Percentiles rank a stretch among this genome's conserved stretches.
phyloP scores from a whole-genome alignment of 1,140 invertebrate genomes.

The Orius insidiosus region DNA sequence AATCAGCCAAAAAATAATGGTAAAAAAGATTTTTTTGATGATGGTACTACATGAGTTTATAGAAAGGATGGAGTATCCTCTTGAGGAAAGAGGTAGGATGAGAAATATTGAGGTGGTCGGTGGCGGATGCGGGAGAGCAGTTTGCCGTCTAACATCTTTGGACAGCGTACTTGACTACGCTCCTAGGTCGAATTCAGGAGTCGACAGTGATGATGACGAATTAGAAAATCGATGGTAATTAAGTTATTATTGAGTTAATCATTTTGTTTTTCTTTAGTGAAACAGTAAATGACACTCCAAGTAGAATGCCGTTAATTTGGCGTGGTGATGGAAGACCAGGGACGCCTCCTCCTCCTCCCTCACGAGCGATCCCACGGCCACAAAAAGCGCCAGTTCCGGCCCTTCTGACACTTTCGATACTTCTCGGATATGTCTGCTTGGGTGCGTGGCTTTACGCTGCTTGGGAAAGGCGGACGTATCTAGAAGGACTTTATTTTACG shows the following conservation, averaged over 20 bases:
- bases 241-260: no score
- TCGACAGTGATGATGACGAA: conserved; percentile 8
- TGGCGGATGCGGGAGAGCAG: conserved; percentile 14
- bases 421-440: conserved; percentile 47
- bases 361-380: conserved; percentile 20
- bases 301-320: conserved; percentile 48
- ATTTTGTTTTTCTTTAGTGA: conserved; percentile 29
- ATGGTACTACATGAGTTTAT: neutral
- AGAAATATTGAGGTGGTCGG: conserved; percentile 13
- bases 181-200: neutral
- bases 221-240: neutral
- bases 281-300: conserved; percentile 49
- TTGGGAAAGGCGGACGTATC: conserved; percentile 58
- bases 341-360: conserved; percentile 18
- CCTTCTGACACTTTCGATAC: conserved; percentile 46
- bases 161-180: conserved; percentile 13
- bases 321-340: conserved; percentile 18
- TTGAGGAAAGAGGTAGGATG: conserved; percentile 10
- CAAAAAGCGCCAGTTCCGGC: conserved; percentile 37
- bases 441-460: conserved; percentile 53
- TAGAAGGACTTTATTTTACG: conserved; percentile 73
- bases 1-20: neutral
- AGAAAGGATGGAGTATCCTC: conserved; percentile 3
- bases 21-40: no score
- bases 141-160: conserved; percentile 18